Evolutionary conservation across 2,888 invertebrate species (phyloP), one percentile per base, ranked within the genome.

Genomic region (Monochamus alternatus): DNA sequence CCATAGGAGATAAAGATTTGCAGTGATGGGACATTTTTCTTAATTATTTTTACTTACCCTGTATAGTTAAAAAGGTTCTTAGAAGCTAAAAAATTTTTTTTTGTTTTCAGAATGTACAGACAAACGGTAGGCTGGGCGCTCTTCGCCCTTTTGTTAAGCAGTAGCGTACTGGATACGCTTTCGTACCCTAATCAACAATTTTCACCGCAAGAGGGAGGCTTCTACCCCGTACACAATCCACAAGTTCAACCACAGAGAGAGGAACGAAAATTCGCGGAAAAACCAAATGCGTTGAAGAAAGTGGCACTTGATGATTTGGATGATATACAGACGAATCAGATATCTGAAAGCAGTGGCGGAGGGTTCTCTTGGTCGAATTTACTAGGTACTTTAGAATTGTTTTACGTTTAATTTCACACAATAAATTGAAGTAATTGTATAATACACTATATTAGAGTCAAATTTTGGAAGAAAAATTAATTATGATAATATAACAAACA

Each of bases 301-400:
- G 96, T 96, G 4, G 94, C 94, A 3, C 88, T 94, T 47, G 95
- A 96, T 84, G 95, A 96, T 86, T 89, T 96, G 78, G 95, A 96
- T 82, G 96, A 96, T 83, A 91, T 95, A 79, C 93, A 93, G 87
- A 94, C 93, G 78, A 96, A 96, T 89, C 94, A 94, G 81, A 94
- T 96, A 84, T 93, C 93, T 74, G 94, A 94, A 81, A 87, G 88
- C 67, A 87, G 89, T 58, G 82, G 82, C 52, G 84, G 82, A n/a
- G 95, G 95, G 73, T 97, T 96, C 88, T 95, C 96, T 30, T 97
- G 96, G 96, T 94, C 95, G 66, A 96, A 95, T 88, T 93, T 97
- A 92, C 90, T 97, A 84, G 94, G 93, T 92, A 86, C 85, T 31
- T 66, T 51, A 14, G 5, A 14, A 5, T 5, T 2, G 3, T 44